Conservation (phyloP, 2,797 vertebrate species). For the Telmatherina bonti region DNA sequence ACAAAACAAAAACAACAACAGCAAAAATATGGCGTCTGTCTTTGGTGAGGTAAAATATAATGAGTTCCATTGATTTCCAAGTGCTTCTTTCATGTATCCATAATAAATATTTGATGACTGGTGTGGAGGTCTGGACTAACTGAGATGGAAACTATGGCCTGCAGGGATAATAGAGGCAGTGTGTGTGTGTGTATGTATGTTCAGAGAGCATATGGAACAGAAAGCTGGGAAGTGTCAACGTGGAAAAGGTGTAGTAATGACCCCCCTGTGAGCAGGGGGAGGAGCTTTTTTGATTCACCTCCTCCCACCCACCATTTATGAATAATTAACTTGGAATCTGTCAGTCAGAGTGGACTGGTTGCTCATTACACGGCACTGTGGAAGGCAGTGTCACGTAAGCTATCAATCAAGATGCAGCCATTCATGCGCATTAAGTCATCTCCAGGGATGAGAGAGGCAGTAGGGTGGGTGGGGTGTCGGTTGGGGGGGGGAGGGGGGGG, state of each 20-base stretch:
- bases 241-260: constrained; percentile 61
- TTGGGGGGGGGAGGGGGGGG: constrained; percentile 13
- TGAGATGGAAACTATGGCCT: constrained; percentile 57
- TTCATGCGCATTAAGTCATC: constrained; percentile 72
- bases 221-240: constrained; percentile 28
- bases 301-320: constrained; percentile 62
- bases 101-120: constrained; percentile 83
- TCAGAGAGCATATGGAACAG: constrained; percentile 38
- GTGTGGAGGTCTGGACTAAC: constrained; percentile 59
- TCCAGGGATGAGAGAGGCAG: constrained; percentile 53
- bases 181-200: constrained; percentile 29
- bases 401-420: constrained; percentile 75
- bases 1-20: constrained; percentile 3
- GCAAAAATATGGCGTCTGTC: constrained; percentile 27
- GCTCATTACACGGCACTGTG: constrained; percentile 73
- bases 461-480: constrained; percentile 11
- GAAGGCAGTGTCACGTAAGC: constrained; percentile 69
- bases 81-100: constrained; percentile 75
- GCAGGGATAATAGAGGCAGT: constrained; percentile 45
- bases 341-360: constrained; percentile 61
- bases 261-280: constrained; percentile 62
- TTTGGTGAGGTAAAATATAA: constrained; percentile 64
- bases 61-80: constrained; percentile 74
- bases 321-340: constrained; percentile 77
- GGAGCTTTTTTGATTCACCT: constrained; percentile 50